A percentile compares a stretch with the other conserved stretches of the same genome.
Evolutionary conservation across 2,113 vertebrate genomes (phyloP).

Genomic region (Notarius lentiginosus): DNA sequence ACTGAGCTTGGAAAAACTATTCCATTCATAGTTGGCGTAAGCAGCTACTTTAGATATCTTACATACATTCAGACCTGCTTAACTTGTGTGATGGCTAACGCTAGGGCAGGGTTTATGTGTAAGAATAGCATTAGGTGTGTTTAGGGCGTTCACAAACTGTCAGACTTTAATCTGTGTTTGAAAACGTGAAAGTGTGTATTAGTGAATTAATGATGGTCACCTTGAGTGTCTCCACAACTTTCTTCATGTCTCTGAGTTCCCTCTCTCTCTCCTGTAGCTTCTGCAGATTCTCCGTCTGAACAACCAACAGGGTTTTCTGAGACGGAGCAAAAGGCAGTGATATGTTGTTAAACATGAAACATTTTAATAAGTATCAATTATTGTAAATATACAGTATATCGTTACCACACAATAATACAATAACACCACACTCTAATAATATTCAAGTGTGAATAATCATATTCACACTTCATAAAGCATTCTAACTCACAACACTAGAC

Average conservation of each 20-base stretch:
- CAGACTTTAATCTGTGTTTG: not conserved
- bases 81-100: constrained; percentile 21
- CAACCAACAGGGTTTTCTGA: constrained; percentile 65
- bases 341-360: not conserved
- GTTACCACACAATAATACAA: not conserved
- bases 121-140: not conserved
- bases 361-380: not conserved
- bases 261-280: constrained; percentile 68
- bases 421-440: not conserved
- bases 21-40: not conserved
- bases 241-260: constrained; percentile 75
- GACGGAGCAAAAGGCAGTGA: not conserved
- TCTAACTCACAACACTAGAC: not conserved
- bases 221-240: constrained; percentile 69
- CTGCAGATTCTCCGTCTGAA: constrained; percentile 67
- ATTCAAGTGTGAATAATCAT: not conserved
- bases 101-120: not conserved
- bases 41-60: not conserved
- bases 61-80: constrained; percentile 23
- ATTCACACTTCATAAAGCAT: not conserved
- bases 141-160: not conserved
- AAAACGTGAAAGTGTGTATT: not conserved
- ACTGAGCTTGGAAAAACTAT: not conserved
- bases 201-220: constrained; percentile 48
- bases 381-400: not conserved